Evolutionary conservation across 2,888 invertebrate species (phyloP), one percentile per base, ranked within the genome.

Genomic region (Melanostoma mellinum): DNA sequence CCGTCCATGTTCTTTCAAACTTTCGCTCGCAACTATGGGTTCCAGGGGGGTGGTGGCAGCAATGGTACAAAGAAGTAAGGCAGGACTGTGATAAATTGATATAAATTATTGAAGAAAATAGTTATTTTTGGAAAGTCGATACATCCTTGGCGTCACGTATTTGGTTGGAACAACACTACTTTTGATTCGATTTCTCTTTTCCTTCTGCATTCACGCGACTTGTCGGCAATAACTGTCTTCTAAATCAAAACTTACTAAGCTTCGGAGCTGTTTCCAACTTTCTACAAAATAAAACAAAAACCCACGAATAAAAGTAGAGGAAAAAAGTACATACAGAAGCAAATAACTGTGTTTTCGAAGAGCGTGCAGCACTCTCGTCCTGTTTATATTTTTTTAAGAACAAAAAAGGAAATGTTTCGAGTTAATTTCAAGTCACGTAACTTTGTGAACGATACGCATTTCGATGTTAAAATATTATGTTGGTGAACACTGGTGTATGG

Each of bases 161-260:
- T 60, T 38, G 33, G 46, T 40, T 56, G 10, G 52, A 30, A 67
- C 36, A 48, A 60, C 30, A 8, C 60, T 55, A 58, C 63, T 67
- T 71, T 81, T 67, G 55, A 72, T 76, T 77, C 72, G 72, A 76
- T 61, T 68, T 67, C 67, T 69, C 53, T 10, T 20, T 53, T 20
- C 38, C 53, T 42, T 46, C 58, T 58, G 36, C 60, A 20, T 20
- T 20, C 20, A 58, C 74, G 78, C 61, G 48, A 60, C 74, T 60
- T 69, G 69, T 67, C 50, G 78, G 78, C 69, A 84, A 84, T 84
- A 84, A 84, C 82, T 84, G 82, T 84, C 82, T 48, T 74, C 82
- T 84, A 78, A 84, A 84, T 84, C 82, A 84, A 84, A 84, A 84
- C 82, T 84, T 69, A 69, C 32, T 42, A 42, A 48, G 38, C 32